These are phyloP conservation scores for Scleropages formosus DNA, from an alignment of 2,797 vertebrate genomes.

Conservation along the genomic window DNA sequence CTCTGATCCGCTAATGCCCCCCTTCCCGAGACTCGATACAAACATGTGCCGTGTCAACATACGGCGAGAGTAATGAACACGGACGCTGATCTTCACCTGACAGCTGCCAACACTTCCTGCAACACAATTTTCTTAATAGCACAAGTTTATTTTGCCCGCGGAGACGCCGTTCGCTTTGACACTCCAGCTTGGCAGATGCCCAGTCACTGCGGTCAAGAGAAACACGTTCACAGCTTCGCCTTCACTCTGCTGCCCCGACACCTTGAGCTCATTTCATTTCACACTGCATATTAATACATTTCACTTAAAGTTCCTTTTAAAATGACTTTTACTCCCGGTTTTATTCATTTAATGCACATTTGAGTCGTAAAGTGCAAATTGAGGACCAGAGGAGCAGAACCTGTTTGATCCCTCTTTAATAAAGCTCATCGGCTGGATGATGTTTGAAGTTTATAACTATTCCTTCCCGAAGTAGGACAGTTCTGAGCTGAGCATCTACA, in stretches of 20 bases:
- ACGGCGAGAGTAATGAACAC: background rate
- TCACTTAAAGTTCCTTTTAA: conserved; percentile 1
- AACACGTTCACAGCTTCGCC: background rate
- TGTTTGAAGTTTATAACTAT: background rate
- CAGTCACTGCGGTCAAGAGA: background rate
- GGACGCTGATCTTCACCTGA: background rate
- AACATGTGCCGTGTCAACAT: background rate
- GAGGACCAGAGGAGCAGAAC: background rate
- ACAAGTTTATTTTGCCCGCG: too few relatives aligned
- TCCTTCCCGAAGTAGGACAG: background rate
- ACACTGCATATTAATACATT: conserved; percentile 9
- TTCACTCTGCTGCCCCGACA: conserved; percentile 17
- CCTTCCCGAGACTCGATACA: background rate
- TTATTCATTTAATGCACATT: conserved; percentile 6
- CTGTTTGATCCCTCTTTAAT: background rate
- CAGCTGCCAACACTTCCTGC: background rate
- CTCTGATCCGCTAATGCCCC: background rate
- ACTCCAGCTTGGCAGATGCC: conserved; percentile 15
- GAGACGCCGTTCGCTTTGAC: background rate
- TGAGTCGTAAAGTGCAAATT: background rate
- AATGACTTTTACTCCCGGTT: too few relatives aligned
- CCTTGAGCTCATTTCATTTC: conserved; percentile 1
- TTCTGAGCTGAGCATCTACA: background rate
- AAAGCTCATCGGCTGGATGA: background rate
- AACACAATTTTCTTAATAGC: conserved; percentile 3